Conservation (phyloP, 2,888 invertebrate genomes). For the Drosophila histrio region DNA sequence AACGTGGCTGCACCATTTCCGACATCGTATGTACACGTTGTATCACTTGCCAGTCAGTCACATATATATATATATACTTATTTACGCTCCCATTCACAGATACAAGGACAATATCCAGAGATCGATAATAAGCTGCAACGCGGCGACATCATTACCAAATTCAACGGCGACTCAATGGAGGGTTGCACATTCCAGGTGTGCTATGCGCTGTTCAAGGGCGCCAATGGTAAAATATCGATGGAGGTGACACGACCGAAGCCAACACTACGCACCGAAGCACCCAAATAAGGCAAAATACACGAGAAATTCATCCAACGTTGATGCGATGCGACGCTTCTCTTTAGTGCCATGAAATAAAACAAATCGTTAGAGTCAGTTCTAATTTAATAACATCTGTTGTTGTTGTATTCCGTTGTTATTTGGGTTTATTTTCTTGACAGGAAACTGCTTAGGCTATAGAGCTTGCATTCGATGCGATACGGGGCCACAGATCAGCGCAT, state of each 20-base stretch:
- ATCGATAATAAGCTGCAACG: constrained; percentile 94
- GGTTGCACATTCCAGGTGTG: constrained; percentile 92
- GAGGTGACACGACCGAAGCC: constrained; percentile 94
- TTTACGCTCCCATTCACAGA: constrained; percentile 85
- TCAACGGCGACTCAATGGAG: constrained; percentile 94
- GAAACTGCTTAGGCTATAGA: constrained; percentile 93
- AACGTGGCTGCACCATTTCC: constrained; percentile 94
- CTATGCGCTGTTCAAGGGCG: constrained; percentile 94
- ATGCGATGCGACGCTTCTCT: neutral
- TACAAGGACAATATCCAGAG: constrained; percentile 94
- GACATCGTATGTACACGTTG: constrained; percentile 92
- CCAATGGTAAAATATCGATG: constrained; percentile 91
- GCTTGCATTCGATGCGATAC: constrained; percentile 99
- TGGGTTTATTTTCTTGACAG: constrained; percentile 59
- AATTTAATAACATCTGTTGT: constrained; percentile 64
- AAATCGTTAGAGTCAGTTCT: constrained; percentile 46
- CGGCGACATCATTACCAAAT: constrained; percentile 95
- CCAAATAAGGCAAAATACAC: constrained; percentile 56
- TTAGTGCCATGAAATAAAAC: constrained; percentile 45
- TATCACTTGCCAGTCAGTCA: neutral
- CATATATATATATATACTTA: too few relatives aligned
- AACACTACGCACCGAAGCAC: constrained; percentile 80
- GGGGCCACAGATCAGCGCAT: constrained; percentile 99
- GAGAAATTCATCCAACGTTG: constrained; percentile 21
- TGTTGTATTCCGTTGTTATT: constrained; percentile 62